A percentile compares a stretch with the other conserved stretches of the same genome.
These are phyloP conservation scores for Neoitamus cyanurus DNA, from an alignment of 2,888 invertebrate species.

Conservation along the genomic window DNA sequence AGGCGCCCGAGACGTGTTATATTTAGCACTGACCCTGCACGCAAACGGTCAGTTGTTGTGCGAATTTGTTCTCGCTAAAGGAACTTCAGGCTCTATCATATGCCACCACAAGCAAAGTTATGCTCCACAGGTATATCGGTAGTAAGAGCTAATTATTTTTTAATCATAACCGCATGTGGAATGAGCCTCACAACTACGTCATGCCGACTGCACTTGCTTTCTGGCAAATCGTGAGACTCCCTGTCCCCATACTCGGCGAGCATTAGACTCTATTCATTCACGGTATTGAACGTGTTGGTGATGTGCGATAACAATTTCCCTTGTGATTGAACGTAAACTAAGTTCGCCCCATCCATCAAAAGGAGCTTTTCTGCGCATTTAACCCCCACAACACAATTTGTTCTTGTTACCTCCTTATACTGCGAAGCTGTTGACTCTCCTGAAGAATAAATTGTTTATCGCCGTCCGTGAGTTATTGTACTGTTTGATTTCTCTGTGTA, in stretches of 20 bases:
- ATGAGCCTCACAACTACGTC: background rate
- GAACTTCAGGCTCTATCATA: background rate
- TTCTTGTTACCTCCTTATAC: background rate
- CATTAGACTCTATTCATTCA: background rate
- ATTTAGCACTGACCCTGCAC: background rate
- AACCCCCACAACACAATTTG: background rate
- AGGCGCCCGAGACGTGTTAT: background rate
- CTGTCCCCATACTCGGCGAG: background rate
- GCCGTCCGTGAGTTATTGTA: background rate
- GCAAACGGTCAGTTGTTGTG: background rate
- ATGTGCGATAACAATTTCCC: constrained; percentile 19
- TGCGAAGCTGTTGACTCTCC: background rate
- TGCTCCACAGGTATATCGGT: background rate
- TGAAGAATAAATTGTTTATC: constrained; percentile 6
- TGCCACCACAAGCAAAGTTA: background rate
- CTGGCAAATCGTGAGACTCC: background rate
- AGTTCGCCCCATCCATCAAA: background rate
- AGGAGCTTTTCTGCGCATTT: constrained; percentile 23
- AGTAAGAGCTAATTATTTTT: background rate
- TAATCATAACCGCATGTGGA: background rate
- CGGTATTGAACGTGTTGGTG: background rate
- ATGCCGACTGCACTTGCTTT: background rate
- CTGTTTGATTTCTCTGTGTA: background rate
- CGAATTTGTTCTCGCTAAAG: background rate
- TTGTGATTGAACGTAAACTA: background rate